A percentile compares a stretch with the other conserved stretches of the same genome.
Conservation (phyloP, 2,797 vertebrate species). For the Atherinosoma microstoma region DNA sequence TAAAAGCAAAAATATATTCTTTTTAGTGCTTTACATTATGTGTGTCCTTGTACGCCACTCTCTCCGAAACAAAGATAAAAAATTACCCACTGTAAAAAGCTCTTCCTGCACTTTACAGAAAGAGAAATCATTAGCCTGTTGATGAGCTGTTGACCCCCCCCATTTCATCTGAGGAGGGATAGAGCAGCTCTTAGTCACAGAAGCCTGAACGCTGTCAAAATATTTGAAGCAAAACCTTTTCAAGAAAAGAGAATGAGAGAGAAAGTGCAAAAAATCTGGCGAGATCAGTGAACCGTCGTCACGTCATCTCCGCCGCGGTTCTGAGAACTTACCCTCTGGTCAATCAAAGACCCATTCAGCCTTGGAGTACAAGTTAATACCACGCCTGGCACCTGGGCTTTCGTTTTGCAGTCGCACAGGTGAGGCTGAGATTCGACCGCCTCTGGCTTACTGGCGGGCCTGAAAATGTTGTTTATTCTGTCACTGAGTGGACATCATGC, state of each 20-base stretch:
- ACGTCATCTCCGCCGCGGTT: constrained; percentile 32
- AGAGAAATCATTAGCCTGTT: constrained; percentile 36
- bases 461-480: constrained; percentile 59
- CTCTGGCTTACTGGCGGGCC: constrained; percentile 31
- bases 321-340: constrained; percentile 57
- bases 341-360: constrained; percentile 75
- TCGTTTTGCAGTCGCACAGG: constrained; percentile 42
- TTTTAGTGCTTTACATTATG: not conserved
- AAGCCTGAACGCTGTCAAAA: constrained; percentile 50
- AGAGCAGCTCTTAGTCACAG: constrained; percentile 23
- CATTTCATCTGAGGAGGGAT: constrained; percentile 28
- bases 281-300: constrained; percentile 39
- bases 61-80: not conserved
- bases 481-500: constrained; percentile 63
- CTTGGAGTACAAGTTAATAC: constrained; percentile 70
- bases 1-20: not conserved
- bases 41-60: not conserved
- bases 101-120: constrained; percentile 3
- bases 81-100: not conserved
- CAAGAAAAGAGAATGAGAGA: constrained; percentile 21
- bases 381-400: constrained; percentile 30
- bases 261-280: constrained; percentile 10
- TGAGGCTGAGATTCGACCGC: constrained; percentile 54
- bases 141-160: constrained; percentile 38
- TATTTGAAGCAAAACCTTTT: constrained; percentile 23